Percentiles rank a stretch among this genome's conserved stretches.
Evolutionary conservation across 1,140 invertebrate genomes (phyloP).

Genomic region (Solenopsis fugax): DNA sequence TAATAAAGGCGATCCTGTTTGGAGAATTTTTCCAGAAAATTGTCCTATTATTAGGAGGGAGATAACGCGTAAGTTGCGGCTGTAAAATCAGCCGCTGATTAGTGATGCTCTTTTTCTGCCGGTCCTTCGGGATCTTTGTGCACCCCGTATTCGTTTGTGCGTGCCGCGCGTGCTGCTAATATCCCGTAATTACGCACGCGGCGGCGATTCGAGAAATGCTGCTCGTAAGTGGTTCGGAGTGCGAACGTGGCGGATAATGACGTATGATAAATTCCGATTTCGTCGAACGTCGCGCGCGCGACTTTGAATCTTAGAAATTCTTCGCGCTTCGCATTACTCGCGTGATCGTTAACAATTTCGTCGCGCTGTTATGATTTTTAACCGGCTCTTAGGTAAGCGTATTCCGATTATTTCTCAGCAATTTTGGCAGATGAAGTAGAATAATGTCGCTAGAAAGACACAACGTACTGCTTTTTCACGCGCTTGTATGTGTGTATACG

Average conservation of each 20-base stretch:
- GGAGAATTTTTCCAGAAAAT: slow-evolving; percentile 14
- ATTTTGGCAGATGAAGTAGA: slow-evolving; percentile 44
- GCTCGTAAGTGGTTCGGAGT: slow-evolving; percentile 43
- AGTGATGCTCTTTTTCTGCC: slow-evolving; percentile 4
- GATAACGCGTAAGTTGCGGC: neutral
- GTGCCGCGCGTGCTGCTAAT: slow-evolving; percentile 47
- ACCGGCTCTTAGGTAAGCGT: neutral
- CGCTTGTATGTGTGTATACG: neutral
- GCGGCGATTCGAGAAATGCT: slow-evolving; percentile 56
- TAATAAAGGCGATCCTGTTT: slow-evolving; percentile 8
- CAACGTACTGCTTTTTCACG: neutral
- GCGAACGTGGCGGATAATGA: slow-evolving; percentile 46
- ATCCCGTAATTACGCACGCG: slow-evolving; percentile 49
- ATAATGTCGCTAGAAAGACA: slow-evolving; percentile 20
- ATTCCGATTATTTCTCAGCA: neutral
- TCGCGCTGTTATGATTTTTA: slow-evolving; percentile 37
- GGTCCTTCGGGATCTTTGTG: neutral
- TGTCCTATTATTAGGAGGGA: slow-evolving; percentile 35
- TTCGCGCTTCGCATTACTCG: slow-evolving; percentile 7
- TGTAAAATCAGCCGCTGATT: slow-evolving; percentile 2
- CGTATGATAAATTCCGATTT: slow-evolving; percentile 62
- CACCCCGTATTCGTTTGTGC: slow-evolving; percentile 32
- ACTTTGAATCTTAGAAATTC: slow-evolving; percentile 34
- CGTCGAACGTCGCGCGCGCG: slow-evolving; percentile 25
- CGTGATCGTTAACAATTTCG: neutral